Evolutionary conservation across 2,888 invertebrate species (phyloP), one percentile per base, ranked within the genome.

Genomic region (Graphium colonna): DNA sequence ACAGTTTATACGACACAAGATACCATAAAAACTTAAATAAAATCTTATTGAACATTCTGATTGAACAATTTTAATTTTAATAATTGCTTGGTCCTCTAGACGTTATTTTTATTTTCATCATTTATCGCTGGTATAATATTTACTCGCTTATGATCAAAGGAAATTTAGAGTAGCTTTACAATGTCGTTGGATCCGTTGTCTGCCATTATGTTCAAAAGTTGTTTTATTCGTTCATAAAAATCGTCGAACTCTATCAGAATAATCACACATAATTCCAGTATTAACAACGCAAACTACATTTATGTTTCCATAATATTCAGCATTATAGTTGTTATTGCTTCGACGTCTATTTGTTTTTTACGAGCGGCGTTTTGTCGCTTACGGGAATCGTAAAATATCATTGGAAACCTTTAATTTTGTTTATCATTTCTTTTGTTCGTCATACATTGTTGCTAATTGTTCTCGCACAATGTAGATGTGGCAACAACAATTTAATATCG

Each of bases 321-420:
- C 49, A 44, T 40, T 44, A 40, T 54, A 53, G 49, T 52, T 56
- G 60, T 64, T 65, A 59, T 61, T 63, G 64, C 61, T 63, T 63
- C 69, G 70, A 69, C 70, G 73, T 79, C 77, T 76, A 77, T 67
- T 82, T 75, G 75, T 69, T 79, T 84, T 86, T 81, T 85, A 71
- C 77, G 71, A 71, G 71, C 72, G 68, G 70, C 77, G 36, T 73
- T 77, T 80, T 84, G 85, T 85, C 85, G 81, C 83, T 84, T 73
- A 77, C 74, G 74, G 80, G 75, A 79, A 81, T 82, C 84, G 78
- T 85, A 84, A 85, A 85, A 84, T 75, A 79, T 75, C 73, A 82
- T 79, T 77, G 79, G 76, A 77, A 84, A 85, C 84, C 80, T 78
- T 85, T 83, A 85, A 85, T 85, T 82, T 85, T 82, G 81, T 80